Evolutionary conservation across 2,888 invertebrate species (phyloP).

Genomic region (Anoncus sp.): DNA sequence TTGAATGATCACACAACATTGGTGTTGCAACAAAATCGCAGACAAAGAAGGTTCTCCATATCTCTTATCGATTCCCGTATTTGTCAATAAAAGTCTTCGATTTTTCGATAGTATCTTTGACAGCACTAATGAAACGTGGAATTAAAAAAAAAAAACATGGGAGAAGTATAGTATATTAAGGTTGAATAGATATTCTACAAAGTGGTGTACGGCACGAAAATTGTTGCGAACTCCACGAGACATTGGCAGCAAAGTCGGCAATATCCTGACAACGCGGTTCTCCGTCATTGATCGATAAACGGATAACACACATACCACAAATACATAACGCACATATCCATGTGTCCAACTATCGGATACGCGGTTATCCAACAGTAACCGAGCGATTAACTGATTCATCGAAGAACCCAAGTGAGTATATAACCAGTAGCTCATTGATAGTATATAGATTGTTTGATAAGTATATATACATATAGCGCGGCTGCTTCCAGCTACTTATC

Average conservation of each 20-base stretch:
- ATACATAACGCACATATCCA: not conserved
- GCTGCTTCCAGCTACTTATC: slow-evolving; percentile 1
- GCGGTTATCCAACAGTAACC: not conserved
- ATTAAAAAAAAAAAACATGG: too few relatives aligned
- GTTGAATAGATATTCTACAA: too few relatives aligned
- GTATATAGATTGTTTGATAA: slow-evolving; percentile 1
- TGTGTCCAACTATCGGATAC: not conserved
- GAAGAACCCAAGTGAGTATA: not conserved
- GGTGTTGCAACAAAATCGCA: too few relatives aligned
- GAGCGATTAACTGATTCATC: slow-evolving; percentile 15
- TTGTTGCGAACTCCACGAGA: not conserved
- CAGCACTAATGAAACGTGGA: too few relatives aligned
- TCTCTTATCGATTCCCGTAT: not conserved
- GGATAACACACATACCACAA: not conserved
- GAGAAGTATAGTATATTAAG: too few relatives aligned
- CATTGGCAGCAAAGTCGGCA: not conserved
- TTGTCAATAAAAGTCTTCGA: too few relatives aligned
- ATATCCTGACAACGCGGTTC: not conserved
- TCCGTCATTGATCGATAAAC: slow-evolving; percentile 6
- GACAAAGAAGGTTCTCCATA: too few relatives aligned
- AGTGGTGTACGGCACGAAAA: too few relatives aligned
- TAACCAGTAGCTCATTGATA: not conserved
- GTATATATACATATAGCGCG: not conserved
- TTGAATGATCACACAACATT: too few relatives aligned
- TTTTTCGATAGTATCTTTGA: too few relatives aligned